Evolutionary conservation across 2,797 vertebrate genomes (phyloP), one percentile per base, ranked within the genome.

Genomic region (Neomorphus geoffroyi): DNA sequence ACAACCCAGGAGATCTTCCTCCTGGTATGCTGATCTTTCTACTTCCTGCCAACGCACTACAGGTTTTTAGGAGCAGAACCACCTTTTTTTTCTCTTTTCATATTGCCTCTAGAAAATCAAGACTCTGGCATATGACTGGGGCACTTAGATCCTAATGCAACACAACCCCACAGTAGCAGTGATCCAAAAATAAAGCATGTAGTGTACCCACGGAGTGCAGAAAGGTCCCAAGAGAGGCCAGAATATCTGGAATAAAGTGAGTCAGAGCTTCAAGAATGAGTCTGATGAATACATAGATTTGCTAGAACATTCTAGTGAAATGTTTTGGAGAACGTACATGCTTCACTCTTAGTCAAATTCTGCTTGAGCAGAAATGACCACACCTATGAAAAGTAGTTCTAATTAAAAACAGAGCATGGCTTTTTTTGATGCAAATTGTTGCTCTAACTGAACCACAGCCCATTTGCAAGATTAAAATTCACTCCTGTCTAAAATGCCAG

Each of bases 371-470:
- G 90, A 92, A 95, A 75, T 79, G 90, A 94, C 91, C 91, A 89
- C 72, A 91, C 93, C 91, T 86, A 84, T 70, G 85, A 95, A 96
- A 96, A 96, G 72, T 24, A 84, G 77, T 35, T 95, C 87, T 94
- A 95, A 96, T 96, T 94, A 95, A 93, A 95, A 96, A 33, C 86
- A 93, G 93, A 83, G 39, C 15, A 1, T 13, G 60, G 70, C 32
- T 64, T 88, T 93, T 91, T 92, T 46, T 54, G 39, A 95, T 90
- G 57, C 60, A 94, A 94, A 93, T 57, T 73, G n/a, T 89, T 89
- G 71, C 92, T 93, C 4, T 62, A 54, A 78, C 64, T 57, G 75
- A 95, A 88, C 92, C 39, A 39, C 83, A 88, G 87, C 64, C 70
- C 64, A 39, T 80, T 77, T 67, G 73, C 14, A 92, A 67, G 74